Evolutionary conservation across 1,140 invertebrate species (phyloP).

Genomic region (Hormaphis cornu): DNA sequence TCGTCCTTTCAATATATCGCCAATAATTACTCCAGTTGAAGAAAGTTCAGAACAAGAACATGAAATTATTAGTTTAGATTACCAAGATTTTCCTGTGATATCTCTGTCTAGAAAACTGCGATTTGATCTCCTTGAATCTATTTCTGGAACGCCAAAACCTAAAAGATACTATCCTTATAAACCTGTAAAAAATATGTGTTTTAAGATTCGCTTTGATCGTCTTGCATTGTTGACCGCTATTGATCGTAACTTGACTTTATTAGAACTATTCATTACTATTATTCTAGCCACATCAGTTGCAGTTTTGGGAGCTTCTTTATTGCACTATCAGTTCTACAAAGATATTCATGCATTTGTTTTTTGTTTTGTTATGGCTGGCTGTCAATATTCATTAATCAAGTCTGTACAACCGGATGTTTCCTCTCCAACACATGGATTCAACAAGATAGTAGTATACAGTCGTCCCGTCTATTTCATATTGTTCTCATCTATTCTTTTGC

Average conservation of each 20-base stretch:
- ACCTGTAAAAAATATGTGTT: slow-evolving; percentile 52
- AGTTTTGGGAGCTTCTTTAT: slow-evolving; percentile 69
- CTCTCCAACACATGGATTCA: slow-evolving; percentile 96
- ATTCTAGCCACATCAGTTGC: slow-evolving; percentile 78
- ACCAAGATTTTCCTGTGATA: slow-evolving; percentile 17
- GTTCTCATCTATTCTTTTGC: slow-evolving; percentile 63
- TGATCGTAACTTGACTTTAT: slow-evolving; percentile 78
- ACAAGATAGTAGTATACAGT: slow-evolving; percentile 87
- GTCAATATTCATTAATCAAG: slow-evolving; percentile 95
- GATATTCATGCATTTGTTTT: slow-evolving; percentile 91
- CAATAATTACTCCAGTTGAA: slow-evolving; percentile 20
- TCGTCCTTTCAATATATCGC: slow-evolving; percentile 2
- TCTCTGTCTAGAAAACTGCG: slow-evolving; percentile 36
- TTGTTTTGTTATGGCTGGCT: slow-evolving; percentile 92
- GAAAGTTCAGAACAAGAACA: neutral
- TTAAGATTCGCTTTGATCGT: slow-evolving; percentile 82
- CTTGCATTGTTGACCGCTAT: slow-evolving; percentile 82
- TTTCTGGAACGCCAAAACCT: slow-evolving; percentile 34
- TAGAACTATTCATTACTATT: slow-evolving; percentile 76
- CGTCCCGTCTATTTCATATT: slow-evolving; percentile 93
- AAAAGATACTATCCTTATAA: slow-evolving; percentile 37
- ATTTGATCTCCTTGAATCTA: slow-evolving; percentile 38
- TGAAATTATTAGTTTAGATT: slow-evolving; percentile 13
- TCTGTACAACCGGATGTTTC: slow-evolving; percentile 98
- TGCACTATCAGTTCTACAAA: slow-evolving; percentile 77